These are phyloP conservation scores for Pterocles orientalis DNA, from an alignment of 2,113 vertebrate genomes.

Conservation along the genomic window DNA sequence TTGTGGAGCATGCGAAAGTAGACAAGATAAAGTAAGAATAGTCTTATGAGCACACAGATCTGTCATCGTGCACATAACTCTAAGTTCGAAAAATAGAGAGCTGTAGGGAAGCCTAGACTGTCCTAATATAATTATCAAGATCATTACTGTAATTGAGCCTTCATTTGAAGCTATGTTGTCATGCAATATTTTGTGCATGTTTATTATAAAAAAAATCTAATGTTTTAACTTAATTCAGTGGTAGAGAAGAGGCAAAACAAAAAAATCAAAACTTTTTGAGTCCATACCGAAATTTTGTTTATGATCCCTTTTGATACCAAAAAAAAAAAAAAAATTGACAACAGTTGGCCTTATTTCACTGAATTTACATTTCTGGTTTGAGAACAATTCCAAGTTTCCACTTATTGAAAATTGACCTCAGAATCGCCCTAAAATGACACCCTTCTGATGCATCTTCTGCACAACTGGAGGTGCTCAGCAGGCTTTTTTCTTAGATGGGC, in stretches of 20 bases:
- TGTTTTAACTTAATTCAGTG: background rate
- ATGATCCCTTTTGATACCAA: background rate
- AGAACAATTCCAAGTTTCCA: background rate
- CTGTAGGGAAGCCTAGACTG: background rate
- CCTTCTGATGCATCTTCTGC: background rate
- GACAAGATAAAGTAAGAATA: constrained; percentile 56
- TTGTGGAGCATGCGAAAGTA: constrained; percentile 41
- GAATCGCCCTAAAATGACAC: background rate
- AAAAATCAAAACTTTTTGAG: background rate
- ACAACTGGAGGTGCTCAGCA: background rate
- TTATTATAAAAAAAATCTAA: background rate
- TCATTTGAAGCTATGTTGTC: background rate
- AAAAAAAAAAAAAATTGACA: background rate
- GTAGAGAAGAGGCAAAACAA: background rate
- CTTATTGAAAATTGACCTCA: background rate
- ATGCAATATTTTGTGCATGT: background rate
- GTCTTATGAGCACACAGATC: constrained; percentile 17
- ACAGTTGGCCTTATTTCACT: background rate
- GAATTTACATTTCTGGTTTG: background rate
- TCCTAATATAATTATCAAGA: constrained; percentile 14
- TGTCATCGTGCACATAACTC: background rate
- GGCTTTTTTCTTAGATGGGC: background rate
- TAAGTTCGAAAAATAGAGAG: background rate
- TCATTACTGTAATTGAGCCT: background rate
- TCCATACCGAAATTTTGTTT: background rate